These are phyloP conservation scores for Leptinotarsa haldemani DNA, from an alignment of 2,888 invertebrate species.

Conservation along the genomic window DNA sequence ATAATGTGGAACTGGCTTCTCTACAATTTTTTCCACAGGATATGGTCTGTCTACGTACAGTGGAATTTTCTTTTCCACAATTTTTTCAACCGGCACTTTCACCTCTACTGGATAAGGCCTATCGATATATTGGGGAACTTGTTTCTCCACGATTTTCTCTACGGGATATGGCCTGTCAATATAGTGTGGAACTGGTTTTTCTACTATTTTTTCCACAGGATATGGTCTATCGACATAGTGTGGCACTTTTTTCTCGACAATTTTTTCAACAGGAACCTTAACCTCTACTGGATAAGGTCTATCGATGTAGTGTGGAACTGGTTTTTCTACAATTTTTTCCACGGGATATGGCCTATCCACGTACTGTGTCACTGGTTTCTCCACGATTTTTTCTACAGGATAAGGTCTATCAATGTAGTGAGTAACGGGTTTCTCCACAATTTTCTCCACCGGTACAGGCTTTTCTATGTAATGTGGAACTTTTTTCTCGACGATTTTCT, in stretches of 20 bases:
- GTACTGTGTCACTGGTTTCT: slow-evolving; percentile 67
- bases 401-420: slow-evolving; percentile 57
- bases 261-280: slow-evolving; percentile 66
- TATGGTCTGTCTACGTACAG: slow-evolving; percentile 66
- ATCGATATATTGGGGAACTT: slow-evolving; percentile 53
- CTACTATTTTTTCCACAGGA: slow-evolving; percentile 68
- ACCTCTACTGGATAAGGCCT: slow-evolving; percentile 50
- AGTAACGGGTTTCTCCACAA: slow-evolving; percentile 62
- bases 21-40: slow-evolving; percentile 68
- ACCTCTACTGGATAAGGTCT: slow-evolving; percentile 66
- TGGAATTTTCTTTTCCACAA: slow-evolving; percentile 64
- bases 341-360: slow-evolving; percentile 65
- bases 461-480: slow-evolving; percentile 68
- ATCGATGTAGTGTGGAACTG: slow-evolving; percentile 53
- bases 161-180: slow-evolving; percentile 66
- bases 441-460: slow-evolving; percentile 59
- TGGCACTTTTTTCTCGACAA: slow-evolving; percentile 64
- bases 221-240: slow-evolving; percentile 66
- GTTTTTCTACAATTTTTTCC: slow-evolving; percentile 63
- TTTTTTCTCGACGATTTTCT: slow-evolving; percentile 69
- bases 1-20: slow-evolving; percentile 67
- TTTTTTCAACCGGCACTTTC: slow-evolving; percentile 64
- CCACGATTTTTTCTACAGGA: slow-evolving; percentile 68
- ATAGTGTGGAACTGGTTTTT: slow-evolving; percentile 67
- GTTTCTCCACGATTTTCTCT: slow-evolving; percentile 61